These are phyloP conservation scores for Liparis tanakae DNA, from an alignment of 2,797 vertebrate species.

Conservation along the genomic window DNA sequence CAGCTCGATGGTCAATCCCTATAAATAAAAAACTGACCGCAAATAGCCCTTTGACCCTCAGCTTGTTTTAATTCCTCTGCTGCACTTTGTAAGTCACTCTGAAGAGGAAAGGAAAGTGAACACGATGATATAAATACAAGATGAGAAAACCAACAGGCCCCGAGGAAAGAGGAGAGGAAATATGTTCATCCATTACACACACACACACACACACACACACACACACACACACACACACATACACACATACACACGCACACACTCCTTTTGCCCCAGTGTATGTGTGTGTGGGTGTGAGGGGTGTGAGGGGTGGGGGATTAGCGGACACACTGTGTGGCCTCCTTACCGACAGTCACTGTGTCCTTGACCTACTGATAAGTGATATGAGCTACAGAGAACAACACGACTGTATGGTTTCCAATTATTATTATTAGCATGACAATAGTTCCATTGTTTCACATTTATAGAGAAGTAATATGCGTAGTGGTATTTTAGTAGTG, in stretches of 20 bases:
- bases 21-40: slow-evolving; percentile 8
- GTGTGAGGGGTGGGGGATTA: slow-evolving; percentile 19
- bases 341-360: slow-evolving; percentile 47
- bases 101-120: background rate
- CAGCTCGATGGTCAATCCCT: slow-evolving; percentile 9
- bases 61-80: slow-evolving; percentile 8
- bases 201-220: background rate
- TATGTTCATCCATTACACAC: slow-evolving; percentile 39
- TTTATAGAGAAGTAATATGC: slow-evolving; percentile 9
- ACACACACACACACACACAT: background rate
- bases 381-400: slow-evolving; percentile 38
- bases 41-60: slow-evolving; percentile 26
- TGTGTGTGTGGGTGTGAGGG: background rate
- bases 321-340: slow-evolving; percentile 60
- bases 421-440: slow-evolving; percentile 5
- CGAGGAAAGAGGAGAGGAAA: slow-evolving; percentile 3
- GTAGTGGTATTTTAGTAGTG: background rate
- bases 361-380: slow-evolving; percentile 75
- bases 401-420: background rate
- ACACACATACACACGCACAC: background rate
- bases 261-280: no score
- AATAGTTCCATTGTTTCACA: slow-evolving; percentile 4
- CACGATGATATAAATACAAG: slow-evolving; percentile 12
- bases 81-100: slow-evolving; percentile 14
- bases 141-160: slow-evolving; percentile 11